Conservation (phyloP, 1,140 invertebrate genomes). For the Trinorchestia longiramus region DNA sequence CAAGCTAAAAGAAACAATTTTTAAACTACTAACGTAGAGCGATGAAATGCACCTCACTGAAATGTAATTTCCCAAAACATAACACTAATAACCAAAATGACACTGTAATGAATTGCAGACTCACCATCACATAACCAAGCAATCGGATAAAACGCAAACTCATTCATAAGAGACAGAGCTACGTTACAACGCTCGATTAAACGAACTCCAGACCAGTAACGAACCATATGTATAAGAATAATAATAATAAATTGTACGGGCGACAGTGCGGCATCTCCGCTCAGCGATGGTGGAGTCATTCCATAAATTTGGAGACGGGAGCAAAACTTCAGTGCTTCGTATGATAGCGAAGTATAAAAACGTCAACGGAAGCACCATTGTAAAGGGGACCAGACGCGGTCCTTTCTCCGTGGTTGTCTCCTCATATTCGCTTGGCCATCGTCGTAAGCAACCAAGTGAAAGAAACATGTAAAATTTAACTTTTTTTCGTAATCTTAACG, state of each 20-base stretch:
- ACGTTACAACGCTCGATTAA: neutral
- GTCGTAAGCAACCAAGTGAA: neutral
- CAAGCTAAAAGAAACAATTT: neutral
- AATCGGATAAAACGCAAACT: neutral
- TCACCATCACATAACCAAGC: neutral
- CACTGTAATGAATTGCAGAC: neutral
- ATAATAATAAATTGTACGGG: neutral
- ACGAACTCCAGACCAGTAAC: neutral
- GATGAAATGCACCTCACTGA: neutral
- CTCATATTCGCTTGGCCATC: neutral
- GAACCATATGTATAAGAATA: neutral
- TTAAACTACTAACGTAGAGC: neutral
- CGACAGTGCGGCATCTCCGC: neutral
- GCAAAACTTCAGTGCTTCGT: slow-evolving; percentile 46
- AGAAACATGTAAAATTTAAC: neutral
- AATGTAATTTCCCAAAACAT: neutral
- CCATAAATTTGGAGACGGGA: slow-evolving; percentile 33
- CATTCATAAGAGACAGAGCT: neutral
- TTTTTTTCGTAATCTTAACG: neutral
- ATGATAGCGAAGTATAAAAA: slow-evolving; percentile 54
- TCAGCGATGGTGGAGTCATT: slow-evolving; percentile 17
- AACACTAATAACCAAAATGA: neutral
- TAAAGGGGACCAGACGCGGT: slow-evolving; percentile 19
- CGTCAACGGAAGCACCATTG: slow-evolving; percentile 44
- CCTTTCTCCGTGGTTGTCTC: neutral